Base-by-base conservation (phyloP, 2,797 vertebrate genomes). In the Falco novaeseelandiae region DNA sequence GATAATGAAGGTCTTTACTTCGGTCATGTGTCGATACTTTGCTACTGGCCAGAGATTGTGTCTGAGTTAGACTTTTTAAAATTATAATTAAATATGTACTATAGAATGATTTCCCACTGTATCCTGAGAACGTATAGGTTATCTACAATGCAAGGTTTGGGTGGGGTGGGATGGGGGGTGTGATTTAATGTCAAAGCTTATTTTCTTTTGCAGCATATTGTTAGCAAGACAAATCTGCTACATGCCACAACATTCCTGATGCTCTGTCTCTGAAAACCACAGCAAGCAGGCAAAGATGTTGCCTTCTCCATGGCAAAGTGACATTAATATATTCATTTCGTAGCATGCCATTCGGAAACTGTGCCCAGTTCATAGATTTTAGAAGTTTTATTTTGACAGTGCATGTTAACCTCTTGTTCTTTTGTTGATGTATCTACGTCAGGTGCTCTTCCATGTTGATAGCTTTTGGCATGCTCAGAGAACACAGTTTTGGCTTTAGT, bases 11-110 rank as follows among this genome's bases (percentile, higher is more conserved):
- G 87, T 95, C 87, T 97, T 96, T 87, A 95, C 95, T 98, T 97
- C 91, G 94, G 95, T 95, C 95, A 94, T 87, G 96, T 97, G 97
- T 97, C 77, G 49, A 96, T 97, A 97, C 96, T 98, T 98, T 96
- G 95, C 95, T 98, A 97, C 96, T 97, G 95, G 96, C 93, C 96
- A 95, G 97, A 98, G 96, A 94, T 69, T 92, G 97, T 97, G 95
- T 98, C 87, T 29, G 66, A 97, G 96, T 97, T 98, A 98, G 97
- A 97, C 70, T 97, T 98, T 98, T 98, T 93, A 26, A 96, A 97
- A 93, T 93, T 78, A 88, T 93, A 96, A 97, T 82, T 96, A 97
- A 97, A 97, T 92, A 88, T 97, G 90, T 98, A 97, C 65, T 78
- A 96, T 98, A 98, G 96, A 96, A 94, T 83, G 91, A 90, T 96